Percentiles rank a stretch among this genome's conserved stretches.
Conservation (phyloP, 2,113 vertebrate species). For the Tor tambroides region DNA sequence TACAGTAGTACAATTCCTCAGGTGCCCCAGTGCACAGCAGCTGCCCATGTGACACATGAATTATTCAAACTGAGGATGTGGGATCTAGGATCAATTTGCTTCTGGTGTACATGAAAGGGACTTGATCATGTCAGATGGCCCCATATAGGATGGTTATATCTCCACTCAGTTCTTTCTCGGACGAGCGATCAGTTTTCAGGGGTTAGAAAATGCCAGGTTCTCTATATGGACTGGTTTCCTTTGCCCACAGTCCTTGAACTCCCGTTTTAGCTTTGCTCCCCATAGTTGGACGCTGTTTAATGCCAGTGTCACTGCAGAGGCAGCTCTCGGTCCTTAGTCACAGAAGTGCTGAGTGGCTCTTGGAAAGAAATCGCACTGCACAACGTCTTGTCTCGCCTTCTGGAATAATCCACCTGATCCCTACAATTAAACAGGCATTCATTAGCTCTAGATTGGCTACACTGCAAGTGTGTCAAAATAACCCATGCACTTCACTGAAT, state of each 20-base stretch:
- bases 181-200: background rate
- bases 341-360: constrained; percentile 36
- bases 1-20: constrained; percentile 15
- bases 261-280: background rate
- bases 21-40: background rate
- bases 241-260: background rate
- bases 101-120: constrained; percentile 34
- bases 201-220: background rate
- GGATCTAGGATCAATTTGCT: constrained; percentile 40
- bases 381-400: background rate
- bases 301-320: constrained; percentile 22
- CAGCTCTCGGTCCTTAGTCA: background rate
- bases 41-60: constrained; percentile 22
- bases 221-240: background rate
- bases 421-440: background rate
- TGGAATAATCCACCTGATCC: background rate
- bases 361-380: constrained; percentile 29
- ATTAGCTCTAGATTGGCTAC: background rate
- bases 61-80: constrained; percentile 50
- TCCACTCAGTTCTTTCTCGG: background rate
- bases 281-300: constrained; percentile 3
- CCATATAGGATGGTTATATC: background rate
- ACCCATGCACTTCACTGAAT: background rate
- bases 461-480: background rate
- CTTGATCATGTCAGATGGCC: constrained; percentile 11